phyloP scores from a whole-genome alignment of 2,888 invertebrate species.

The Emmelina monodactyla region DNA sequence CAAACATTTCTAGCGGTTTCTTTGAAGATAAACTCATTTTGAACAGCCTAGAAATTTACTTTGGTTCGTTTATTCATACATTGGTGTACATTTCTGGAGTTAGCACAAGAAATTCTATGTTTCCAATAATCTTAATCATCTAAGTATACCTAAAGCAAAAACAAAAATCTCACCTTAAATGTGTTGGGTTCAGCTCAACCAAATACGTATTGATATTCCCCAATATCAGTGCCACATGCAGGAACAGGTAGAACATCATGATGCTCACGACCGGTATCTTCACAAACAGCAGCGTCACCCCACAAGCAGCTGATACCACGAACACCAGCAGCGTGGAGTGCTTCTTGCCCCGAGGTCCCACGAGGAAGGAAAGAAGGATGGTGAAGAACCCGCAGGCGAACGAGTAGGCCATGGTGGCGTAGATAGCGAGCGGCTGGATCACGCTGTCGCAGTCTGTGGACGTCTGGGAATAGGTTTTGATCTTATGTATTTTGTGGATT shows the following conservation, averaged over 20 bases:
- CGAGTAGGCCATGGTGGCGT: slow-evolving; percentile 44
- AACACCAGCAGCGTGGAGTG: slow-evolving; percentile 31
- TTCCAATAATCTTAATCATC: too few species aligned
- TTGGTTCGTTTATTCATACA: too few species aligned
- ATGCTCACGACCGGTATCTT: slow-evolving; percentile 37
- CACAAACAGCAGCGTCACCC: slow-evolving; percentile 30
- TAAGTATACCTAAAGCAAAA: too few species aligned
- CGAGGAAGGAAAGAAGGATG: slow-evolving; percentile 34
- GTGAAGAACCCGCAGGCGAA: slow-evolving; percentile 25
- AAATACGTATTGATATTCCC: slow-evolving; percentile 45
- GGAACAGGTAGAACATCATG: slow-evolving; percentile 34
- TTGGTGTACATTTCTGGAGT: too few species aligned
- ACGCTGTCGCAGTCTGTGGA: slow-evolving; percentile 29
- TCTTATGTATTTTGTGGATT: too few species aligned
- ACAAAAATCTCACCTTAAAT: slow-evolving; percentile 49
- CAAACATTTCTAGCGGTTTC: too few species aligned
- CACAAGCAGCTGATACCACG: slow-evolving; percentile 23
- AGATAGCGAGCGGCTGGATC: slow-evolving; percentile 33
- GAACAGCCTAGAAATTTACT: too few species aligned
- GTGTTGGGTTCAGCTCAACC: slow-evolving; percentile 46
- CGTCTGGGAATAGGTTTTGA: slow-evolving; percentile 23
- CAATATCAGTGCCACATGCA: slow-evolving; percentile 38
- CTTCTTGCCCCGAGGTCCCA: slow-evolving; percentile 34
- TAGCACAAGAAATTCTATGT: too few species aligned
- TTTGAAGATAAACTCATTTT: too few species aligned